phyloP scores from a whole-genome alignment of 1,140 invertebrate species.

The Drosophila carrolli region DNA sequence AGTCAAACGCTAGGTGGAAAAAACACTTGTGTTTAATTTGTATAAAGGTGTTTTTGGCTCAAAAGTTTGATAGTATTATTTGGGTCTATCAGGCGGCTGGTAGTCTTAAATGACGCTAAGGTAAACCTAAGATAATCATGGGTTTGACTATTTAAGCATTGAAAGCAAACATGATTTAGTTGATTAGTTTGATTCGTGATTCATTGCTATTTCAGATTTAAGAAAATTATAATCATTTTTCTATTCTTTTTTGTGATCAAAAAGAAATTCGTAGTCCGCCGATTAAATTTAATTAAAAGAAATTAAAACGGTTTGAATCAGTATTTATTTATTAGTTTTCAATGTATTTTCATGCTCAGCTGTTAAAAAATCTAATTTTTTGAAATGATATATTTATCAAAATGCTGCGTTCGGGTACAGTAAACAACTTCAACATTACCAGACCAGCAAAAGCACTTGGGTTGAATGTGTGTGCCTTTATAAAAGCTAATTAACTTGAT shows the following conservation, averaged over 20 bases:
- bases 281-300: too few relatives aligned
- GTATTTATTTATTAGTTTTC: too few relatives aligned
- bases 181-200: neutral
- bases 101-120: neutral
- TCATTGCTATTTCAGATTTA: neutral
- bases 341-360: too few relatives aligned
- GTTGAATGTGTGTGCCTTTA: conserved; percentile 9
- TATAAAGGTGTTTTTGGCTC: neutral
- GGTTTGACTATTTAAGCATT: neutral
- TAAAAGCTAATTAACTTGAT: conserved; percentile 62
- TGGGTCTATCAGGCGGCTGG: neutral
- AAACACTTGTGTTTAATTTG: conserved; percentile 23
- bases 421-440: conserved; percentile 21
- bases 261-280: too few relatives aligned
- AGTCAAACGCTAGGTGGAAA: neutral
- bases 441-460: conserved; percentile 1
- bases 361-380: too few relatives aligned
- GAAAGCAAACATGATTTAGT: neutral
- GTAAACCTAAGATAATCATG: neutral
- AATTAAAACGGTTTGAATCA: too few relatives aligned
- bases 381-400: conserved; percentile 6
- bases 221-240: neutral
- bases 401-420: conserved; percentile 25
- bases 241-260: too few relatives aligned
- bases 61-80: too few relatives aligned